Evolutionary conservation across 2,113 vertebrate species (phyloP).

Genomic region (Pionites leucogaster): DNA sequence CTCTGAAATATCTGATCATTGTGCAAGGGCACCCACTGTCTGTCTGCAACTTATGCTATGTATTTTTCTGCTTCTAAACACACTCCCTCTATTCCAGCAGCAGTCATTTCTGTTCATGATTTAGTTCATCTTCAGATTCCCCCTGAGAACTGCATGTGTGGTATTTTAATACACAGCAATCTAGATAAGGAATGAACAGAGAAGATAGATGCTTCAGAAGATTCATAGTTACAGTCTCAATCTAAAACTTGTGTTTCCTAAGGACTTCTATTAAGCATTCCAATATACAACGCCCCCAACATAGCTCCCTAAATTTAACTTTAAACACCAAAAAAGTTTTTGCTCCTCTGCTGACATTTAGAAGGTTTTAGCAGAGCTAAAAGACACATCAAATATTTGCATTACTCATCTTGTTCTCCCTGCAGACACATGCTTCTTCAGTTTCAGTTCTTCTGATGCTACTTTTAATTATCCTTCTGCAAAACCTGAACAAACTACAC

Average conservation of each 20-base stretch:
- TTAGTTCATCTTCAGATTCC: neutral
- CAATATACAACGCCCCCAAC: neutral
- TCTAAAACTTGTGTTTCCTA: neutral
- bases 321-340: neutral
- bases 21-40: neutral
- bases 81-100: neutral
- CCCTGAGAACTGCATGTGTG: neutral
- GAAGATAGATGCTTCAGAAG: neutral
- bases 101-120: neutral
- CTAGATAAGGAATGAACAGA: neutral
- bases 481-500: neutral
- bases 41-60: neutral
- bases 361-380: neutral
- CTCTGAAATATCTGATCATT: neutral
- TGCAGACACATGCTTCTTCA: neutral
- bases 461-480: neutral
- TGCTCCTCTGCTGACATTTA: neutral
- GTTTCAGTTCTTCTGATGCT: constrained; percentile 56
- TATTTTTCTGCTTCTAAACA: neutral
- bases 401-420: neutral
- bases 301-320: neutral
- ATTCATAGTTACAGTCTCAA: neutral
- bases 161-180: neutral
- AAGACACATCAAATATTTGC: neutral
- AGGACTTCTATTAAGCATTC: neutral